Percentiles rank a stretch among this genome's conserved stretches.
Evolutionary conservation across 2,888 invertebrate genomes (phyloP).

Genomic region (Nephrotoma flavescens): DNA sequence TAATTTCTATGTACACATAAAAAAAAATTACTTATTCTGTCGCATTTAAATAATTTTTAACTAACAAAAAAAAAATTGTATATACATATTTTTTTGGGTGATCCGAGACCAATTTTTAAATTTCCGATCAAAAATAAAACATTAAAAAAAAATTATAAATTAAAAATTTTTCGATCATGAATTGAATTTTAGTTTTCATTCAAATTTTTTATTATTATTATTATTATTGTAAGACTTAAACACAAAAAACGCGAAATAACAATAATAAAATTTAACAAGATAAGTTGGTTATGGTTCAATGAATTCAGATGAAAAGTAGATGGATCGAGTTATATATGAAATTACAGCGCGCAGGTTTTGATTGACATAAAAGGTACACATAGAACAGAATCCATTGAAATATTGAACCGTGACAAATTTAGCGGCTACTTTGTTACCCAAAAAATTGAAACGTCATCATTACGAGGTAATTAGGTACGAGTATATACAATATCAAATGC

Average conservation of each 20-base stretch:
- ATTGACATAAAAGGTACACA: not conserved
- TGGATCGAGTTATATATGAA: not conserved
- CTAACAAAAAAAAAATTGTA: not conserved
- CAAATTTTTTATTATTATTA: not conserved
- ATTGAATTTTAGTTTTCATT: not conserved
- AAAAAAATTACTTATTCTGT: not conserved
- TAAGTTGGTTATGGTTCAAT: not conserved
- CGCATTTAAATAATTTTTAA: not conserved
- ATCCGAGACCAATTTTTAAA: not conserved
- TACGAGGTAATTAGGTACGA: not conserved
- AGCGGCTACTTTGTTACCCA: not conserved
- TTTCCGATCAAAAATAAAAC: not conserved
- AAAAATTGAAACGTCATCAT: not conserved
- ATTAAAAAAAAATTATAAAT: not conserved
- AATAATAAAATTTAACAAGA: not conserved
- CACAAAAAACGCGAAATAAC: not conserved
- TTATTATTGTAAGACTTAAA: not conserved
- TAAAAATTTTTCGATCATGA: not conserved
- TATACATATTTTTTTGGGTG: not conserved
- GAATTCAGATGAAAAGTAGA: not conserved
- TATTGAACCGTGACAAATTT: not conserved
- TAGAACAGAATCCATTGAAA: not conserved
- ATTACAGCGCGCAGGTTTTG: not conserved
- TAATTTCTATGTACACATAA: not conserved
- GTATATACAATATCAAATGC: not conserved